Evolutionary conservation across 2,888 invertebrate genomes (phyloP), one percentile per base, ranked within the genome.

Genomic region (Macaria liturata): DNA sequence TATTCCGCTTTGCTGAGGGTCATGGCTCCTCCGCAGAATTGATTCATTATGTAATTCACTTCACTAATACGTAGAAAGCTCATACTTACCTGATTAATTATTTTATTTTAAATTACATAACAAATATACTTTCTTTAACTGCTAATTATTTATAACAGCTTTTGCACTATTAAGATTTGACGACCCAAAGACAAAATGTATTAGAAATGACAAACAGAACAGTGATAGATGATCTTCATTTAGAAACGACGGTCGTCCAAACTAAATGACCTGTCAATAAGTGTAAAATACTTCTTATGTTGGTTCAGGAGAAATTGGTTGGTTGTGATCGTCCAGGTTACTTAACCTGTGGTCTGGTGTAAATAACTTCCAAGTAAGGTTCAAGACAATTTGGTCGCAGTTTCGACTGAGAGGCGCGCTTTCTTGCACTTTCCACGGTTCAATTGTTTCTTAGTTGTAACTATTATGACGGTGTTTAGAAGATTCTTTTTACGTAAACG

Each of bases 341-440:
- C 52, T 62, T 44, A 59, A 68, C 4, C 47, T 53, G 30, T 57
- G 57, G 58, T 63, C 49, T 44, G 39, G 49, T 54, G 52, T 54
- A 56, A 60, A 67, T 4, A 50, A 37, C 53, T 57, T 42, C 49
- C 46, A 48, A 47, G 49, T 39, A 39, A 39, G 43, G 52, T n/a
- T 57, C 59, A 48, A 46, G 34, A 5, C 51, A 46, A 8, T 30
- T 46, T 46, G 54, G 42, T 44, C 46, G 49, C 39, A 6, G 57
- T 58, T 65, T 65, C 65, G 58, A 65, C 71, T 70, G 74, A 71
- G 61, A 81, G 78, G 78, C 81, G 80, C 82, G 79, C 88, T 88
- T 88, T 89, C 88, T 86, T 74, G 65, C 80, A 76, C 88, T 88
- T 87, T 88, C 87, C 85, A 88, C 66, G 76, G 83, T 84, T 88